Evolutionary conservation across 1,140 invertebrate genomes (phyloP), one percentile per base, ranked within the genome.

Genomic region (Lepidurus apus): DNA sequence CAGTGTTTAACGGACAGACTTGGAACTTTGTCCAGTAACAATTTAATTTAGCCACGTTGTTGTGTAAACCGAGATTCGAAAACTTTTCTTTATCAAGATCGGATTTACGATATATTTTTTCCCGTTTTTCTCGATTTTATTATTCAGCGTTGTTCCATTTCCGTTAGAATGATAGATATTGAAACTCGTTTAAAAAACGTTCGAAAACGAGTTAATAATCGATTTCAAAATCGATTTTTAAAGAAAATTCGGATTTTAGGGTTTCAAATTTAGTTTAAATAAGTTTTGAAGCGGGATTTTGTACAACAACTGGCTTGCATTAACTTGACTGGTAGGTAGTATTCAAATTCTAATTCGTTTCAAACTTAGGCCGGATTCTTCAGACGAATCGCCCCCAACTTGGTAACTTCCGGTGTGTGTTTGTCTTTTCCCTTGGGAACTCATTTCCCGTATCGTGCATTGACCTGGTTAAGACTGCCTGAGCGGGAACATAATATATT

Each of bases 1-100:
- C 53, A 65, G 53, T 65, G 13, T 65, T n/a, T 65, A 65, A 65
- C 53, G 53, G 53, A 65, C 17, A 65, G 6, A 65, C 53, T 65
- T 65, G 53, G 53, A 65, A 13, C 53, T 65, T 65, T 65, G 53
- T 65, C 13, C 53, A 65, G 53, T 65, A 65, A 65, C 21, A n/a
- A 5, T 21, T 21, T 11, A n/a, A 65, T n/a, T 17, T 17, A n/a
- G 21, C 13, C 8, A 7, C 13, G 13, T 7, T 13, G 53, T 65
- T 21, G 53, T 65, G 53, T 65, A 65, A 65, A 1, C 13, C 17
- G 7, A 65, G 8, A 65, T 11, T 65, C 53, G 17, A 47, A 65
- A 65, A 17, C 53, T 13, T 47, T 3, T 47, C 17, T 11, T 11
- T 6, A 7, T 11, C 17, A 47, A 47, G 17, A 9, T 11, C 45